Conservation (phyloP, 2,888 invertebrate species). For the Dioctria linearis region DNA sequence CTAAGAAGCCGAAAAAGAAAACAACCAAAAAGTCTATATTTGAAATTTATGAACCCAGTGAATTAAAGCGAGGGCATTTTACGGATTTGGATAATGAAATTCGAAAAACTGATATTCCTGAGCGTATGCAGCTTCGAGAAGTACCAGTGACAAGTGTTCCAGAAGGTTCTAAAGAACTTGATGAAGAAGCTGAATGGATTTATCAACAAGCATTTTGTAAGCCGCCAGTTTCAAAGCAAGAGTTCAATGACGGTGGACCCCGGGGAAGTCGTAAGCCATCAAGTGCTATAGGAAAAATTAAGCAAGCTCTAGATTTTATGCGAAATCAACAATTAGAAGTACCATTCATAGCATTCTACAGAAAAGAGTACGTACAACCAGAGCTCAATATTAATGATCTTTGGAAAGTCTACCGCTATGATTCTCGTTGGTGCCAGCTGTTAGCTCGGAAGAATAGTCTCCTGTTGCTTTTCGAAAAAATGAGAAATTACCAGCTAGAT, state of each 20-base stretch:
- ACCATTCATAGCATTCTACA: constrained; percentile 98
- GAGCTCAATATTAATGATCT: constrained; percentile 95
- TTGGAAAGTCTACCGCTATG: constrained; percentile 98
- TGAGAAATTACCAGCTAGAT: constrained; percentile 92
- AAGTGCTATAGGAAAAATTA: constrained; percentile 88
- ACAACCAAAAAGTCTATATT: constrained; percentile 89
- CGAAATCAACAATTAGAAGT: constrained; percentile 96
- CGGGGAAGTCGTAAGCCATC: constrained; percentile 77
- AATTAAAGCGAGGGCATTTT: constrained; percentile 95
- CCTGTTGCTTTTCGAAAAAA: constrained; percentile 86
- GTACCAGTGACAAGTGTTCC: constrained; percentile 88
- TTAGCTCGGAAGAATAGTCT: constrained; percentile 88
- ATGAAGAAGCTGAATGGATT: constrained; percentile 98
- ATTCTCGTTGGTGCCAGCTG: constrained; percentile 95
- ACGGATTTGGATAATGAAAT: constrained; percentile 94
- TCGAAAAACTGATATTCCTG: constrained; percentile 89
- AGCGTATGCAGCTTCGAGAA: constrained; percentile 92
- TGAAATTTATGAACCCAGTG: constrained; percentile 97
- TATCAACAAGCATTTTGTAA: constrained; percentile 93
- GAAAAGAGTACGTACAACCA: constrained; percentile 97
- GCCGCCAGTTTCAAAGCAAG: constrained; percentile 84
- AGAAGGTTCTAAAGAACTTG: constrained; percentile 89
- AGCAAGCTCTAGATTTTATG: constrained; percentile 95
- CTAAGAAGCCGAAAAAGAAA: constrained; percentile 85
- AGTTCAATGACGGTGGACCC: constrained; percentile 67